Base-by-base conservation (phyloP, 2,888 invertebrate genomes). In the Pseudococcus longispinus region DNA sequence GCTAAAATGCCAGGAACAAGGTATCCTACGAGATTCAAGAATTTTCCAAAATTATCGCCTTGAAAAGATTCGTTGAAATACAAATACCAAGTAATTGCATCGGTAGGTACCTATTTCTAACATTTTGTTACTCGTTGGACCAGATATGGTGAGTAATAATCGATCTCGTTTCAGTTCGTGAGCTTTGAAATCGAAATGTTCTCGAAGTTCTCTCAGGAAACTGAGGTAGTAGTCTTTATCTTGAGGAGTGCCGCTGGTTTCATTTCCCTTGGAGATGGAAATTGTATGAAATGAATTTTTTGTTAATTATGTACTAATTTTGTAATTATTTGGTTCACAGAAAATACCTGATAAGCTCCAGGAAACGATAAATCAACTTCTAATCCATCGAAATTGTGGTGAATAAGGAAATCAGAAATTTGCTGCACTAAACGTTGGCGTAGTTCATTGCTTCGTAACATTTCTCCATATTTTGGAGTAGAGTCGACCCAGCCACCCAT, bases 401-500 rank as follows among this genome's bases (percentile, higher is more conserved):
- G 96, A 80, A 97, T 92, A 83, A 98, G 92, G 92, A 97, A 97
- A 89, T 98, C 97, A 88, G 97, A 97, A 20, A 97, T 96, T 91
- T 97, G 96, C 90, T 97, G 97, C 2, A 97, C 97, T 90, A 97
- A 97, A 90, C 97, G 96, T 90, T 97, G 97, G 3, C 87, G 82
- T 26, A 60, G 26, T 55, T 87, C 82, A 0, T 46, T 15, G 42
- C 37, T 83, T 6, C 37, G 42, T 13, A 87, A 20, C 87, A 87
- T 87, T 32, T 83, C 55, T 42, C 60, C 55, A 20, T 87, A 87
- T 46, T 87, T 60, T 96, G 97, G 97, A 0, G 96, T 96, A 0
- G 98, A 97, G 13, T 98, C 98, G 0, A 96, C 97, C 98, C 98
- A 98, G 23, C 98, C 98, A 87, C 98, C 98, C 89, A 98, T 96